These are phyloP conservation scores for Pseudochirops corinnae DNA, from an alignment of 2,797 vertebrate species.

Conservation along the genomic window DNA sequence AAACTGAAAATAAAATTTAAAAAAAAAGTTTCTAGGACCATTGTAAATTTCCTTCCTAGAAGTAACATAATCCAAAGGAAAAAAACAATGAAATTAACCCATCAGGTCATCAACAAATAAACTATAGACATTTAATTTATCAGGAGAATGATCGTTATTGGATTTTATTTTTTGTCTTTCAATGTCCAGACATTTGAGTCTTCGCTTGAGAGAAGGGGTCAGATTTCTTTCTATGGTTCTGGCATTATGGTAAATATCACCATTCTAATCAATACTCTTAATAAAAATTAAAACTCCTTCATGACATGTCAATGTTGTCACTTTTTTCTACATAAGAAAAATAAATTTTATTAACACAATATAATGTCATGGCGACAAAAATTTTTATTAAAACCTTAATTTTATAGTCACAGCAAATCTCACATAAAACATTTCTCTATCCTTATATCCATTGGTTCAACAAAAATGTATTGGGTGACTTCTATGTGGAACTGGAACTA, in stretches of 20 bases:
- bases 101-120: neutral
- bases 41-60: neutral
- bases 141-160: constrained; percentile 50
- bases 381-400: constrained; percentile 12
- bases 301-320: constrained; percentile 24
- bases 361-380: constrained; percentile 9
- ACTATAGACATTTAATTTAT: constrained; percentile 1
- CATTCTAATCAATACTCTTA: constrained; percentile 27
- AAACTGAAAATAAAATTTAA: neutral
- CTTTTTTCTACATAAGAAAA: constrained; percentile 41
- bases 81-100: neutral
- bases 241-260: neutral
- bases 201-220: neutral
- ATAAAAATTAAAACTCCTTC: constrained; percentile 42
- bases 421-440: neutral
- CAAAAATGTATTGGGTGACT: neutral
- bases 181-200: constrained; percentile 23
- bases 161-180: constrained; percentile 20
- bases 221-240: neutral
- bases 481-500: neutral
- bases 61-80: neutral
- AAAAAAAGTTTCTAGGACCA: constrained; percentile 4
- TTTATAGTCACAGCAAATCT: constrained; percentile 14
- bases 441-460: neutral
- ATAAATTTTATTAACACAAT: constrained; percentile 53